Evolutionary conservation across 2,797 vertebrate genomes (phyloP), one percentile per base, ranked within the genome.

Genomic region (Danio albolineatus): DNA sequence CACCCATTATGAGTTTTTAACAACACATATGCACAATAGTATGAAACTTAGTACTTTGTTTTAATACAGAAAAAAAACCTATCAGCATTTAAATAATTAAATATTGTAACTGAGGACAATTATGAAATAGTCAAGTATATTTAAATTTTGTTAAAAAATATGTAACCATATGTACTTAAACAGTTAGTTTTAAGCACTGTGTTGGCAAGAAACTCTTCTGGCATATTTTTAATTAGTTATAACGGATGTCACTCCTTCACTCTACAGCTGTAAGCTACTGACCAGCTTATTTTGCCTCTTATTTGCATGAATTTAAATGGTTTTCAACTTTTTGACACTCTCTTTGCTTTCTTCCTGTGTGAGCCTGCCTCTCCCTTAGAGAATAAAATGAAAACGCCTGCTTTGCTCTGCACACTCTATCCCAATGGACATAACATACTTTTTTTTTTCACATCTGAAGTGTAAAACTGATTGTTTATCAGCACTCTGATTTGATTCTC

Each of bases 401-500:
- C 2, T 66, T 64, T 6, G 39, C 10, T 19, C 39, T 9, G 12
- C 64, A 48, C 2, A 36, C 46, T 67, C 21, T 8, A 49, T 49
- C 46, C 7, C 12, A 46, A 43, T 67, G 7, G 44, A 49, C 21
- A 48, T 28, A 48, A 14, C 44, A 65, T 8, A 41, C n/a, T 14
- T 7, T 44, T 73, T 28, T 14, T 57, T 4, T 39, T 28, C 6
- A 48, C 2, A n/a, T 70, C 10, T 14, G 39, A 57, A 57, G 41
- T 59, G 2, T 59, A 73, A 73, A 73, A 2, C 21, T 61, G 19
- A 41, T 71, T 12, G 10, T 60, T 59, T 28, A 60, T 73, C 54
- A 73, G 44, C n/a, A 14, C 10, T 53, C 36, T 39, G 17, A 64
- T 53, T 43, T 64, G 10, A 48, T 46, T 36, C 56, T 7, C n/a